Percentiles rank a stretch among this genome's conserved stretches.
phyloP scores from a whole-genome alignment of 2,888 invertebrate species.

The Tupiocoris notatus region DNA sequence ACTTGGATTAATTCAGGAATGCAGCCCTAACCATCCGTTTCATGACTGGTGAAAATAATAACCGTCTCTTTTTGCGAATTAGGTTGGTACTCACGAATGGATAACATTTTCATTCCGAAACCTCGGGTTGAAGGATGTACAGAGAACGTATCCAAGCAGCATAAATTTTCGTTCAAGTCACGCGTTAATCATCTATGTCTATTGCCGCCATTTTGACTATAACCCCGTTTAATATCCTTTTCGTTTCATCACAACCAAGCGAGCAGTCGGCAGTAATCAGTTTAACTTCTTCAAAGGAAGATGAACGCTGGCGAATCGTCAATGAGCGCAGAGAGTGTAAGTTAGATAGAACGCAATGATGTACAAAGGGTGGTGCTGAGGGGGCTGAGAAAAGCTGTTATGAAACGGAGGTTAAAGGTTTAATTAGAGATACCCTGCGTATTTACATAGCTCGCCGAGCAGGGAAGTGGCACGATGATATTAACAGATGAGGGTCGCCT shows the following conservation, averaged over 20 bases:
- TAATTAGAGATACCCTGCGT: constrained; percentile 15
- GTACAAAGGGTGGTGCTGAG: background rate
- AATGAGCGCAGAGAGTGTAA: no score
- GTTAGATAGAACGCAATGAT: background rate
- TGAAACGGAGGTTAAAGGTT: constrained; percentile 7
- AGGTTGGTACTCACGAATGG: no score
- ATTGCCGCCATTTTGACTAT: background rate
- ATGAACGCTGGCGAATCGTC: no score
- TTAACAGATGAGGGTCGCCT: constrained; percentile 15
- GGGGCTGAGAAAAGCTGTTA: background rate
- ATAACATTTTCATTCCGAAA: no score
- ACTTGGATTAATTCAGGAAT: no score
- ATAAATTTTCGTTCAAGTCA: no score
- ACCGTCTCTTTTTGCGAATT: no score
- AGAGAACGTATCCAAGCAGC: no score
- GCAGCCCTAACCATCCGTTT: no score
- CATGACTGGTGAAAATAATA: no score
- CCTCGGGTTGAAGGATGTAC: no score
- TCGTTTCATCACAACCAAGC: background rate
- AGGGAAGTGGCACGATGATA: constrained; percentile 9
- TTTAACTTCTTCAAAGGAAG: background rate
- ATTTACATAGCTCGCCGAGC: constrained; percentile 29
- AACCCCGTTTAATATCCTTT: background rate
- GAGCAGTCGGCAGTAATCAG: background rate
- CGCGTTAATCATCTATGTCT: no score